Percentiles rank a stretch among this genome's conserved stretches.
These are phyloP conservation scores for Syngnathoides biaculeatus DNA, from an alignment of 2,113 vertebrate species.

Conservation along the genomic window DNA sequence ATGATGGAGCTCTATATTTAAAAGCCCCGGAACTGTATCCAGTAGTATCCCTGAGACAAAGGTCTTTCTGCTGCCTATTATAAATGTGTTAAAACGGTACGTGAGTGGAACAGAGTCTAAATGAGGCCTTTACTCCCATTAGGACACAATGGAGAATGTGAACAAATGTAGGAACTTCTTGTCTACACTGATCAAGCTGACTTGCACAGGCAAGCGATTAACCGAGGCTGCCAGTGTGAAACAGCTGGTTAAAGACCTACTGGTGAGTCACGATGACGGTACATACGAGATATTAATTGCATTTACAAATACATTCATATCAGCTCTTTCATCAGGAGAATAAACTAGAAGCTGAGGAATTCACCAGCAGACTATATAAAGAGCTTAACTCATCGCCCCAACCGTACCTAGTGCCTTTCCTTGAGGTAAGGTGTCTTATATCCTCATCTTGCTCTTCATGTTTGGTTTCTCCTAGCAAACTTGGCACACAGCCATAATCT, in stretches of 20 bases:
- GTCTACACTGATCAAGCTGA: conserved; percentile 95
- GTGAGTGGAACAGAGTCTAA: not conserved
- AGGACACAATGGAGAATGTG: conserved; percentile 99
- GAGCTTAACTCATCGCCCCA: conserved; percentile 98
- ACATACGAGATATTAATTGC: not conserved
- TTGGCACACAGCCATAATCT: not conserved
- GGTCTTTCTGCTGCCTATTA: no score
- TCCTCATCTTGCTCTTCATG: not conserved
- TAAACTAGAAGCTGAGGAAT: conserved; percentile 95
- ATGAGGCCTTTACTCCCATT: conserved; percentile 12
- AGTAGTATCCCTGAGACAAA: not conserved
- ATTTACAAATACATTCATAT: not conserved
- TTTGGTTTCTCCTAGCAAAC: not conserved
- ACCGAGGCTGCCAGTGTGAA: conserved; percentile 91
- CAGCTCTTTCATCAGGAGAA: conserved; percentile 76
- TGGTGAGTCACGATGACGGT: conserved; percentile 79
- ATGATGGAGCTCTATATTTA: not conserved
- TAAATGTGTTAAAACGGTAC: not conserved
- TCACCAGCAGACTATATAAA: conserved; percentile 92
- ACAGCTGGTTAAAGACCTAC: conserved; percentile 88
- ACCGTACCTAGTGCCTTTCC: conserved; percentile 98
- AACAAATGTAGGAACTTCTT: conserved; percentile 98
- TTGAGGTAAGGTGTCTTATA: conserved; percentile 78
- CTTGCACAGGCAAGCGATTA: conserved; percentile 91
- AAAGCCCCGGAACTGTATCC: not conserved